These are phyloP conservation scores for Plectropomus leopardus DNA, from an alignment of 2,113 vertebrate species.

Conservation along the genomic window DNA sequence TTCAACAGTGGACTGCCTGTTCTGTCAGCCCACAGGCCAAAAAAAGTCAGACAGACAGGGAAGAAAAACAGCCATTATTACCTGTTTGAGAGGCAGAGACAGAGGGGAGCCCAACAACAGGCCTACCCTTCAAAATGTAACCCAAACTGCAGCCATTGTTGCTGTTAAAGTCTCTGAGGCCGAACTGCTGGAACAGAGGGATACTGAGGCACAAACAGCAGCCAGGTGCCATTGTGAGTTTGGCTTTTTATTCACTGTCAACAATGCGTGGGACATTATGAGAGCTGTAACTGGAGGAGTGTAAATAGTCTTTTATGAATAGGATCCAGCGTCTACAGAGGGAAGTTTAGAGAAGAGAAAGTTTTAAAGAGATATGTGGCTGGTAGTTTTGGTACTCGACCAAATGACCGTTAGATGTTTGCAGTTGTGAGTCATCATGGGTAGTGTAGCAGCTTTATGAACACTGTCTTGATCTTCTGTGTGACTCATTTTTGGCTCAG, in stretches of 20 bases:
- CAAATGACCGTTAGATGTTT: no score
- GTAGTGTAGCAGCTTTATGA: no score
- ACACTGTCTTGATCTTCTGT: no score
- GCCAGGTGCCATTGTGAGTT: conserved; percentile 51
- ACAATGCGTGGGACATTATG: conserved; percentile 52
- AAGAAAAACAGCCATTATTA: conserved; percentile 43
- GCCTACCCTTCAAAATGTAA: conserved; percentile 43
- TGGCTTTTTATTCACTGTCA: not conserved
- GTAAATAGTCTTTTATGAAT: no score
- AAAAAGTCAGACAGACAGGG: conserved; percentile 21
- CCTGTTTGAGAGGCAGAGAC: conserved; percentile 14
- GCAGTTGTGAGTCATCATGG: no score
- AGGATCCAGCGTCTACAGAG: no score
- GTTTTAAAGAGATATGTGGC: no score
- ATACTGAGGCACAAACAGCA: conserved; percentile 41
- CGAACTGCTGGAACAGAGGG: conserved; percentile 18
- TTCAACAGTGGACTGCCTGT: conserved; percentile 59
- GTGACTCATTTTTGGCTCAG: no score
- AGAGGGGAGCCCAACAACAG: conserved; percentile 11
- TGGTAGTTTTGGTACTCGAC: no score
- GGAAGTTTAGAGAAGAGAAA: no score
- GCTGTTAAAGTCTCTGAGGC: conserved; percentile 33
- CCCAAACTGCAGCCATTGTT: conserved; percentile 63
- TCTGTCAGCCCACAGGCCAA: conserved; percentile 32
- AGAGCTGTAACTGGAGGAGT: conserved; percentile 40